phyloP scores from a whole-genome alignment of 2,888 invertebrate genomes.

The Ceriagrion tenellum region DNA sequence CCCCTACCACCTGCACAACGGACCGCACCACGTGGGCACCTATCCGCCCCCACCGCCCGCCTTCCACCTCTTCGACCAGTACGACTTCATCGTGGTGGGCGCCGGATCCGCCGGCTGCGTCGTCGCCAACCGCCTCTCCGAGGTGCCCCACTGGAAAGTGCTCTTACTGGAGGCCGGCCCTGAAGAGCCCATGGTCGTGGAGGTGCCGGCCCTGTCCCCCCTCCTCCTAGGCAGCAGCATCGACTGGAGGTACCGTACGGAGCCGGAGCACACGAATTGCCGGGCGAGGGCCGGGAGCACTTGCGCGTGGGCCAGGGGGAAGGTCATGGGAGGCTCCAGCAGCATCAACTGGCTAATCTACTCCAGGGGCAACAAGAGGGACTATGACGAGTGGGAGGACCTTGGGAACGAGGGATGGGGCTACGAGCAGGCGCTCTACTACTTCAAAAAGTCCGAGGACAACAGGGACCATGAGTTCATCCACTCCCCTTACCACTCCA shows the following conservation, averaged over 20 bases:
- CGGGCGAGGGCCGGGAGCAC: slow-evolving; percentile 76
- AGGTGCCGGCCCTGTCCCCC: slow-evolving; percentile 71
- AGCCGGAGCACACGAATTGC: slow-evolving; percentile 83
- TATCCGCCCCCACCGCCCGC: slow-evolving; percentile 81
- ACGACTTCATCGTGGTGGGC: slow-evolving; percentile 84
- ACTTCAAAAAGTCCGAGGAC: slow-evolving; percentile 70
- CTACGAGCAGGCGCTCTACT: slow-evolving; percentile 80
- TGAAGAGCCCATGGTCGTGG: slow-evolving; percentile 70
- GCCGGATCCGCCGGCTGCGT: slow-evolving; percentile 86
- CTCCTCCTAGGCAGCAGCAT: slow-evolving; percentile 71
- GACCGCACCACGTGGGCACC: slow-evolving; percentile 81
- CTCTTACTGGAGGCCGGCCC: slow-evolving; percentile 73
- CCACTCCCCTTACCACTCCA: slow-evolving; percentile 71
- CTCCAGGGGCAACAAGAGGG: slow-evolving; percentile 84
- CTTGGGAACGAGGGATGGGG: slow-evolving; percentile 88
- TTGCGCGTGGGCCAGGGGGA: slow-evolving; percentile 86
- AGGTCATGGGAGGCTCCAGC: slow-evolving; percentile 90
- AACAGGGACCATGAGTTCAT: slow-evolving; percentile 65
- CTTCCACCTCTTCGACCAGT: slow-evolving; percentile 78
- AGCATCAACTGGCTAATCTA: slow-evolving; percentile 91
- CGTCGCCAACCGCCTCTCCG: slow-evolving; percentile 83
- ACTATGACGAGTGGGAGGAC: slow-evolving; percentile 88
- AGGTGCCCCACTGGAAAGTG: slow-evolving; percentile 74
- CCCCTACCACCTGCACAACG: slow-evolving; percentile 68
- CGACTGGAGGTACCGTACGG: slow-evolving; percentile 75